phyloP scores from a whole-genome alignment of 2,113 vertebrate species.

The Planiliza haematocheilus region DNA sequence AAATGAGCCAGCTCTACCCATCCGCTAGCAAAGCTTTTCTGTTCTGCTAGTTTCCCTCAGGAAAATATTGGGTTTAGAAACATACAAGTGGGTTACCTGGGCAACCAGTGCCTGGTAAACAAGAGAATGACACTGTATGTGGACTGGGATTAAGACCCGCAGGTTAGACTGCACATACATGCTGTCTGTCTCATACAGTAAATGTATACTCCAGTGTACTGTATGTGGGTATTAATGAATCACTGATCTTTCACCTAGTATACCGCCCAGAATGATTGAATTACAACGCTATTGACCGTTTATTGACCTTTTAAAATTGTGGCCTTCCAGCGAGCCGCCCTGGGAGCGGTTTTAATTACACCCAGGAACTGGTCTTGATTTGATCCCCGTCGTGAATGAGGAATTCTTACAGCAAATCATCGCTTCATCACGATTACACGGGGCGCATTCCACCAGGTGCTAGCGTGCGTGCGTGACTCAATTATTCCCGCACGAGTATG shows the following conservation, averaged over 20 bases:
- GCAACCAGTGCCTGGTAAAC: too few relatives aligned
- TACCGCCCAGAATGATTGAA: constrained; percentile 56
- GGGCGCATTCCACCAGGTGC: constrained; percentile 38
- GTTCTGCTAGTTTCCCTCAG: too few relatives aligned
- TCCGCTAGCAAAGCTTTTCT: too few relatives aligned
- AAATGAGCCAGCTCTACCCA: too few relatives aligned
- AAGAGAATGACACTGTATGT: too few relatives aligned
- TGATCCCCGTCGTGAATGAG: constrained; percentile 63
- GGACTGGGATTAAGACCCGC: too few relatives aligned
- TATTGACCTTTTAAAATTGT: constrained; percentile 67
- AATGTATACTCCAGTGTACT: too few relatives aligned
- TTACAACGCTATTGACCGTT: constrained; percentile 63
- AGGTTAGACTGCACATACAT: neutral
- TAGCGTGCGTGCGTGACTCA: neutral
- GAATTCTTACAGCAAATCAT: constrained; percentile 56
- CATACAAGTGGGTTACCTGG: too few relatives aligned
- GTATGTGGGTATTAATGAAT: constrained; percentile 1
- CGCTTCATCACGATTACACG: constrained; percentile 51
- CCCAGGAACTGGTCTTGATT: constrained; percentile 76
- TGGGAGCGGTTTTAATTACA: constrained; percentile 77
- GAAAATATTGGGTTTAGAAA: too few relatives aligned
- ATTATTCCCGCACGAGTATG: neutral
- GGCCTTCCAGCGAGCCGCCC: constrained; percentile 53
- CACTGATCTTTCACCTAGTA: constrained; percentile 22
- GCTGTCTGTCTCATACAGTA: too few relatives aligned